Conservation (phyloP, 2,888 invertebrate species). For the Chelonus formosanus region DNA sequence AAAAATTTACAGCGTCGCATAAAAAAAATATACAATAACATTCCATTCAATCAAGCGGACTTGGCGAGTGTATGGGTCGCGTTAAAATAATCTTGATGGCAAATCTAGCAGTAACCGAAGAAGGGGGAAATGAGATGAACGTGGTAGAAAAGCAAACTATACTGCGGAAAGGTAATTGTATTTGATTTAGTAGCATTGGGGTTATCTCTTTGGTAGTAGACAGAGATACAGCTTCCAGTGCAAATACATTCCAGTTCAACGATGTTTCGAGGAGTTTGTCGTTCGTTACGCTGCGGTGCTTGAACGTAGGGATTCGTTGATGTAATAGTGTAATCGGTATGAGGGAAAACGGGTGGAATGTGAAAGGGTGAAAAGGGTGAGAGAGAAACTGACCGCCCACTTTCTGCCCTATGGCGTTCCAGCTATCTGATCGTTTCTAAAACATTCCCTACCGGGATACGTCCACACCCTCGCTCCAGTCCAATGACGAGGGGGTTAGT, state of each 20-base stretch:
- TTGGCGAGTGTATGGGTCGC: slow-evolving; percentile 1
- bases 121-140: slow-evolving; percentile 26
- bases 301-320: slow-evolving; percentile 34
- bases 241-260: slow-evolving; percentile 33
- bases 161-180: slow-evolving; percentile 35
- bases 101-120: slow-evolving; percentile 30
- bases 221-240: slow-evolving; percentile 19
- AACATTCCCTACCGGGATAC: slow-evolving; percentile 44
- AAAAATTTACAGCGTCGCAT: slow-evolving; percentile 30
- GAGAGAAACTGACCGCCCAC: slow-evolving; percentile 19
- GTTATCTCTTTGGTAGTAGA: slow-evolving; percentile 19
- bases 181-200: slow-evolving; percentile 35
- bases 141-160: slow-evolving; percentile 33
- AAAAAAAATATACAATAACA: slow-evolving; percentile 26
- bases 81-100: slow-evolving; percentile 35
- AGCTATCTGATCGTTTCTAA: slow-evolving; percentile 47
- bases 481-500: slow-evolving; percentile 42
- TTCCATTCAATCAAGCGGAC: slow-evolving; percentile 33
- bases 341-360: slow-evolving; percentile 28
- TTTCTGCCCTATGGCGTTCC: slow-evolving; percentile 33
- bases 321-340: slow-evolving; percentile 40
- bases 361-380: slow-evolving; percentile 12
- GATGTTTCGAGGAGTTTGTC: slow-evolving; percentile 33
- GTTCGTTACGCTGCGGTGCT: slow-evolving; percentile 21
- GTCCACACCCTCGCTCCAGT: slow-evolving; percentile 45